Conservation (phyloP, 2,797 vertebrate species). For the Platyrinchus mystaceus region DNA sequence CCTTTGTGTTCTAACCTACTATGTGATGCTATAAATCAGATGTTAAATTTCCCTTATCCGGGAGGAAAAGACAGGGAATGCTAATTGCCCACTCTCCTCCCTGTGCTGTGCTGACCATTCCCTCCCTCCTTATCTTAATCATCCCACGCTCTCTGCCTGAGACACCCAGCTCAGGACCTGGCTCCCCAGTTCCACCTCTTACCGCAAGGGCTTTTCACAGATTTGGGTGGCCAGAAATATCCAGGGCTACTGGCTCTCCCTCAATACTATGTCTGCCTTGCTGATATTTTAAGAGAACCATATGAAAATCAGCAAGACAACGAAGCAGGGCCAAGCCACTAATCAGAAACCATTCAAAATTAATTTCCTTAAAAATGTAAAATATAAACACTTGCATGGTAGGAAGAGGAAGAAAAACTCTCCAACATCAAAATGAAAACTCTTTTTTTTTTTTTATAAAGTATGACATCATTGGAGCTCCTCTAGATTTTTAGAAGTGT, state of each 20-base stretch:
- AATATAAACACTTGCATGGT: conserved; percentile 5
- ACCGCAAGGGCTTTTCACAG: background rate
- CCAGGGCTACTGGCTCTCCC: background rate
- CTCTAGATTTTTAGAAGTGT: background rate
- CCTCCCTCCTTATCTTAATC: fast-evolving
- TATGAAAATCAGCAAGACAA: background rate
- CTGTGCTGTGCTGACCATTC: fast-evolving
- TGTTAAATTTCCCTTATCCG: background rate
- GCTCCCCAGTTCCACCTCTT: background rate
- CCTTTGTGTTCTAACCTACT: background rate
- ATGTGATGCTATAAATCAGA: background rate
- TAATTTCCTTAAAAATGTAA: conserved; percentile 21
- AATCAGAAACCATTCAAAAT: conserved; percentile 11
- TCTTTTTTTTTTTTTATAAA: background rate
- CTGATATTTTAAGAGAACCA: background rate
- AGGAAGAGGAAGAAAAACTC: background rate
- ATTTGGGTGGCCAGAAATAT: background rate
- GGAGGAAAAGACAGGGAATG: background rate
- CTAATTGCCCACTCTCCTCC: background rate
- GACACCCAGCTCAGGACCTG: background rate
- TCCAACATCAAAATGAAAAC: background rate
- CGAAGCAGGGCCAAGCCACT: conserved; percentile 32
- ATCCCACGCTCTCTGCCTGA: background rate
- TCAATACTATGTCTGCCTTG: background rate
- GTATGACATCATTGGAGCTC: background rate